Base-by-base conservation (phyloP, 2,797 vertebrate genomes). In the Florisuga fusca region DNA sequence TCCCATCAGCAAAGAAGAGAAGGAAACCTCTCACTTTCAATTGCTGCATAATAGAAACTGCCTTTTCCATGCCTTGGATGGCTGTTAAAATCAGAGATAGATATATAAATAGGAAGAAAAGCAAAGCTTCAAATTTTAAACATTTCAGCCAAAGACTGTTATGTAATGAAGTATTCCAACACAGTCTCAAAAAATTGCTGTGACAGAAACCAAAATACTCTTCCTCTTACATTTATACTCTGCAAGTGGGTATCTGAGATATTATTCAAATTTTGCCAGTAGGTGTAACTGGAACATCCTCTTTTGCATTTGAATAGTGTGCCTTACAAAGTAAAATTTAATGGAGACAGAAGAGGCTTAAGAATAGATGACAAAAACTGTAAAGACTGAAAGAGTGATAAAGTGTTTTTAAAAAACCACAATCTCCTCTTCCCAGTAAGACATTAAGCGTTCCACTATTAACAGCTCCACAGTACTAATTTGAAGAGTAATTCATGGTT, bases 151-250 rank as follows among this genome's bases (percentile, higher is more conserved):
- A 66, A 93, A 93, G 34, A 75, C 48, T 66, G 79, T 88, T 95
- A 84, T 80, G 81, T 88, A 95, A 94, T 75, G 48, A 84, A 94
- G 34, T 38, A 94, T 73, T 94, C 76, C 66, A 94, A 90, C 57
- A 69, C 38, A 81, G 69, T 18, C 85, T 95, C 90, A 96, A 95
- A 96, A 94, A 93, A 90, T 15, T 84, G 55, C 62, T 33, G 45
- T 90, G 66, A 84, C 6, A 94, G 83, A 96, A 91, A 90, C 25
- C 73, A 78, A 96, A 95, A 93, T 85, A 90, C 38, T 54, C 66
- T 81, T 92, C 51, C 54, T 90, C 69, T 94, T 88, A 87, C 93
- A 88, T 94, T 95, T 96, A 95, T 94, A 94, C 27, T 81, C 38
- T 76, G 76, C n/a, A 93, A 94, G 66, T 93, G 94, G 93, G 83